These are phyloP conservation scores for Ptilorrhoa leucosticta DNA, from an alignment of 2,113 vertebrate species.

Conservation along the genomic window DNA sequence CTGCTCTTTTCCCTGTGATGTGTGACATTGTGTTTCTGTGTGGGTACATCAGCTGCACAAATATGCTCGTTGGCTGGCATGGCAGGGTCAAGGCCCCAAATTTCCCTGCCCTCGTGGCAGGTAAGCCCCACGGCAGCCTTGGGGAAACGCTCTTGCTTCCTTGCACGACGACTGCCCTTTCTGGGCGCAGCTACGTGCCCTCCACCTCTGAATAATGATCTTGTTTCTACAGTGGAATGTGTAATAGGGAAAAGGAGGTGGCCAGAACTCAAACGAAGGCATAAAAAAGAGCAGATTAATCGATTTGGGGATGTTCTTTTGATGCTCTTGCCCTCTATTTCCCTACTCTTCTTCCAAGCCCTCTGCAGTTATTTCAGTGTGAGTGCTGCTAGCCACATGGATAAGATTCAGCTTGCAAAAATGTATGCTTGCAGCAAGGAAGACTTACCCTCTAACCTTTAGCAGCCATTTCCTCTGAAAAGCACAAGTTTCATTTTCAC, in stretches of 20 bases:
- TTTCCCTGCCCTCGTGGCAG: accelerated
- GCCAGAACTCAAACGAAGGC: background rate
- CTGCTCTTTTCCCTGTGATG: background rate
- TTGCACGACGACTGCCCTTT: background rate
- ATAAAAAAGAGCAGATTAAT: background rate
- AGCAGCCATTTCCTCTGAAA: constrained; percentile 67
- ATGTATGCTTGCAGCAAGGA: constrained; percentile 42
- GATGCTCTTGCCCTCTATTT: constrained; percentile 16
- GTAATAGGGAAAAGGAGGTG: background rate
- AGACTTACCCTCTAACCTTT: constrained; percentile 61
- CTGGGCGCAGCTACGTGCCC: background rate
- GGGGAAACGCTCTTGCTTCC: background rate
- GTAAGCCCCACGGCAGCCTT: background rate
- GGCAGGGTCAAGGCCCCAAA: background rate
- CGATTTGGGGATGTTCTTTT: constrained; percentile 19
- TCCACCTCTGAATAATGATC: background rate
- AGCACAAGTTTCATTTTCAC: constrained; percentile 57
- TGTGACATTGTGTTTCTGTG: background rate
- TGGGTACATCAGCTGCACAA: background rate
- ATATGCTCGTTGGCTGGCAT: accelerated
- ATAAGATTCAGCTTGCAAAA: constrained; percentile 61
- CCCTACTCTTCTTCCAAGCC: background rate
- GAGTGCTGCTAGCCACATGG: constrained; percentile 62
- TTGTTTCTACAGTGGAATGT: background rate
- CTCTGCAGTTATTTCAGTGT: constrained; percentile 37